phyloP scores from a whole-genome alignment of 2,797 vertebrate species.

The Lates japonicus region DNA sequence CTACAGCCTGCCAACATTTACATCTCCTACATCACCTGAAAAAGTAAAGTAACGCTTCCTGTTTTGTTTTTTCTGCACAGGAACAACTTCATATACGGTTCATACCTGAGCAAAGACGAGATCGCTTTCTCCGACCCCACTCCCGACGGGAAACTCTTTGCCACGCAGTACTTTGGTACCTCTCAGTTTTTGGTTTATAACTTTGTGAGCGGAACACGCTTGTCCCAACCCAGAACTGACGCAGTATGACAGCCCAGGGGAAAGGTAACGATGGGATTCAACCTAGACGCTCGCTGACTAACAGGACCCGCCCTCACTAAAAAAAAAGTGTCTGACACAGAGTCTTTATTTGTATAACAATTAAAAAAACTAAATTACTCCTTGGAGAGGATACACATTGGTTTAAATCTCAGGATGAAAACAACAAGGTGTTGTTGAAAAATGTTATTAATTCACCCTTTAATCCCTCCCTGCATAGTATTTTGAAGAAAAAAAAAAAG shows the following conservation, averaged over 20 bases:
- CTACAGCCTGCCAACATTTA: neutral
- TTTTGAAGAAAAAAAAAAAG: constrained; percentile 76
- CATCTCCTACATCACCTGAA: too few relatives aligned
- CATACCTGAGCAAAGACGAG: constrained; percentile 98
- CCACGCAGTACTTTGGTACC: constrained; percentile 97
- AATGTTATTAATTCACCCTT: constrained; percentile 80
- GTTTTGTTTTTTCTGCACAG: constrained; percentile 77
- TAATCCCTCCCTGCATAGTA: constrained; percentile 75
- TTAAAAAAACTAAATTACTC: constrained; percentile 64
- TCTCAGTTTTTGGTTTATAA: constrained; percentile 99
- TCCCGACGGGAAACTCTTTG: constrained; percentile 98
- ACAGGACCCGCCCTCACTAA: constrained; percentile 45
- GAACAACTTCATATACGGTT: constrained; percentile 98
- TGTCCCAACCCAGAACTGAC: constrained; percentile 64
- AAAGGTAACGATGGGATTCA: constrained; percentile 41
- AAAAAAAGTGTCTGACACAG: constrained; percentile 44
- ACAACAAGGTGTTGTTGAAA: constrained; percentile 80
- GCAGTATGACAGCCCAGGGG: constrained; percentile 69
- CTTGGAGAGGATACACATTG: constrained; percentile 66
- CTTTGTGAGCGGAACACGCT: constrained; percentile 91
- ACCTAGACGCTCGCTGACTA: constrained; percentile 40
- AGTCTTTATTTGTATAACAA: constrained; percentile 49
- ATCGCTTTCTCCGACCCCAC: constrained; percentile 99
- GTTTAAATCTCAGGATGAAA: constrained; percentile 88
- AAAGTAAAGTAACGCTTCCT: neutral